Conservation (phyloP, 2,888 invertebrate genomes). For the Metopia argyrocephala region DNA sequence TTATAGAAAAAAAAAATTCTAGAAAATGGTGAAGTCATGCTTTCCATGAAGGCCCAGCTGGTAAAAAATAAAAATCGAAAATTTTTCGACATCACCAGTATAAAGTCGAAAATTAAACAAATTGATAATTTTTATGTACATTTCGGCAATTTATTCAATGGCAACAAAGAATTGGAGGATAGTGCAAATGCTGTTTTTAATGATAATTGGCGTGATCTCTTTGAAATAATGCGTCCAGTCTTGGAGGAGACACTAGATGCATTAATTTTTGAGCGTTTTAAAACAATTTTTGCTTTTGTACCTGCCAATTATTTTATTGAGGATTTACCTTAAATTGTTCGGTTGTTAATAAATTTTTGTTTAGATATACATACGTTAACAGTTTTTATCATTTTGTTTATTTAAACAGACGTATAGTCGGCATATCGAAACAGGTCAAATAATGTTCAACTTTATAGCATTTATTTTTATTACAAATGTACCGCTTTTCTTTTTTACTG, state of each 20-base stretch:
- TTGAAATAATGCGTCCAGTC: conserved; percentile 83
- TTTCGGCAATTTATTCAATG: conserved; percentile 82
- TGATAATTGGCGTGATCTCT: conserved; percentile 84
- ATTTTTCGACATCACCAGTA: conserved; percentile 48
- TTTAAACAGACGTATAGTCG: no score
- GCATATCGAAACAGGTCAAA: no score
- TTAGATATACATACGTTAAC: background rate
- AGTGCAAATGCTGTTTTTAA: conserved; percentile 85
- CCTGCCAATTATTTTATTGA: conserved; percentile 83
- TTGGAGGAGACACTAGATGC: conserved; percentile 83
- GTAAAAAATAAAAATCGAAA: conserved; percentile 21
- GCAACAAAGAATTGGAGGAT: conserved; percentile 79
- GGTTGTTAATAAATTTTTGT: background rate
- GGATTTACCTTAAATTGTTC: conserved; percentile 78
- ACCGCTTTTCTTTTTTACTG: no score
- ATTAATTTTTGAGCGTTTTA: conserved; percentile 82
- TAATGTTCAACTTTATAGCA: no score
- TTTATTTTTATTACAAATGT: no score
- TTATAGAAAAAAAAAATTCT: background rate
- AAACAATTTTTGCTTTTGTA: conserved; percentile 82
- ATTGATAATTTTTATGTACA: conserved; percentile 83
- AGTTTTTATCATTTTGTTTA: background rate
- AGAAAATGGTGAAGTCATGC: conserved; percentile 1
- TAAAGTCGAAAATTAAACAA: conserved; percentile 53
- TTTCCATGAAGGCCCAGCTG: conserved; percentile 22